Evolutionary conservation across 2,888 invertebrate species (phyloP).

Genomic region (Zygogramma bicolorata): DNA sequence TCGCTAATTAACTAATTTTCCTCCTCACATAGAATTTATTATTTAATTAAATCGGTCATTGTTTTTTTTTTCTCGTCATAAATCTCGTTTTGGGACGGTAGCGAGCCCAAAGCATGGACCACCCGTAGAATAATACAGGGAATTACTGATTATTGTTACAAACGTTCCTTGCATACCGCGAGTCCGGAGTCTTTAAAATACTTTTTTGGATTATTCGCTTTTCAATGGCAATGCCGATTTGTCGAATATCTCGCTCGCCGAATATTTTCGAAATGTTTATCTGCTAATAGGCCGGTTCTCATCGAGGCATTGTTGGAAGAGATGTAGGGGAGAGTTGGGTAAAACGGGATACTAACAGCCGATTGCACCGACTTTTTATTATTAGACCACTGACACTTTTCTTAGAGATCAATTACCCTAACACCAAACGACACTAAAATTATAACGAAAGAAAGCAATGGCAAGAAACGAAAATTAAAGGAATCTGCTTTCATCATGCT

Average conservation of each 20-base stretch:
- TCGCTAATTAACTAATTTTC: neutral
- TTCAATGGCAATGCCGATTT: conserved; percentile 16
- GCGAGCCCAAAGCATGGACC: conserved; percentile 43
- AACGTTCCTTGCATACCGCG: conserved; percentile 51
- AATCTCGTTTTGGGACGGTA: conserved; percentile 34
- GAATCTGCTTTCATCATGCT: too few species aligned
- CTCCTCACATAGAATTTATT: conserved; percentile 16
- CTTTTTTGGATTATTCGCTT: conserved; percentile 14
- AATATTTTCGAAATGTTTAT: neutral
- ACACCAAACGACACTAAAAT: too few species aligned
- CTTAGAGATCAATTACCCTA: too few species aligned
- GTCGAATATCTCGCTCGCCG: neutral
- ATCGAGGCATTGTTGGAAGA: neutral
- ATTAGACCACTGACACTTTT: too few species aligned
- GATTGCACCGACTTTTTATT: too few species aligned
- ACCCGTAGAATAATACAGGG: conserved; percentile 54
- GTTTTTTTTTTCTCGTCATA: conserved; percentile 33
- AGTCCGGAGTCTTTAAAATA: conserved; percentile 39
- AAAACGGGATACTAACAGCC: too few species aligned
- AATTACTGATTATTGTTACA: conserved; percentile 55
- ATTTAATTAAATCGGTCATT: conserved; percentile 32
- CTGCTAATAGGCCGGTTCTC: conserved; percentile 4
- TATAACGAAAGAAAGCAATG: too few species aligned
- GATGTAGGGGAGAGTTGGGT: too few species aligned
- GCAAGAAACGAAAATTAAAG: too few species aligned